A percentile compares a stretch with the other conserved stretches of the same genome.
Evolutionary conservation across 2,113 vertebrate genomes (phyloP).

Genomic region (Thomomys bottae): DNA sequence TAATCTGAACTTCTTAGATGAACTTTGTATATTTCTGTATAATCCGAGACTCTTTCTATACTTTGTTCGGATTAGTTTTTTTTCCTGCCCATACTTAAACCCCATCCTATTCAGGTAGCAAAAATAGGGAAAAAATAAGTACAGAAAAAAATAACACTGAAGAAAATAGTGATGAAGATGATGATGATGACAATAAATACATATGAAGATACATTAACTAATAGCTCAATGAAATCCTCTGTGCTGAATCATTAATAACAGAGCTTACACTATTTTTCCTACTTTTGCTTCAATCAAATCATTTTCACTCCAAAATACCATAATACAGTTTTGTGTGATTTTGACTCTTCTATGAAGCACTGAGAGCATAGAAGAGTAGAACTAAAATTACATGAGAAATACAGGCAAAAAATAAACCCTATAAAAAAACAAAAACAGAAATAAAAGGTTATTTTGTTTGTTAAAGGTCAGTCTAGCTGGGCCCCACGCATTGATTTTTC

Average conservation of each 20-base stretch:
- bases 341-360: slow-evolving; percentile 36
- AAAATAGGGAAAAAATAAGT: neutral
- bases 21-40: neutral
- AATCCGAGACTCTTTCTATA: neutral
- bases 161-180: no score
- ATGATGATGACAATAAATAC: neutral
- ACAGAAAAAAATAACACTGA: no score
- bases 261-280: neutral
- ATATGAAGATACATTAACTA: neutral
- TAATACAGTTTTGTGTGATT: neutral
- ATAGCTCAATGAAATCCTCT: neutral
- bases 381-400: slow-evolving; percentile 38
- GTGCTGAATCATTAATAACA: neutral
- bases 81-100: neutral
- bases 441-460: slow-evolving; percentile 72
- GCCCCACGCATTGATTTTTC: slow-evolving; percentile 79
- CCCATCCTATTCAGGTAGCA: neutral
- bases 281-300: neutral
- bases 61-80: neutral
- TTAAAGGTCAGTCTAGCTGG: slow-evolving; percentile 80
- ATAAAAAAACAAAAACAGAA: neutral
- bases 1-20: neutral
- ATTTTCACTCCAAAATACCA: neutral
- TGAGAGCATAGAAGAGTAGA: neutral
- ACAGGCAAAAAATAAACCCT: neutral